These are phyloP conservation scores for Calcarius lapponicus DNA, from an alignment of 2,797 vertebrate species.

Conservation along the genomic window DNA sequence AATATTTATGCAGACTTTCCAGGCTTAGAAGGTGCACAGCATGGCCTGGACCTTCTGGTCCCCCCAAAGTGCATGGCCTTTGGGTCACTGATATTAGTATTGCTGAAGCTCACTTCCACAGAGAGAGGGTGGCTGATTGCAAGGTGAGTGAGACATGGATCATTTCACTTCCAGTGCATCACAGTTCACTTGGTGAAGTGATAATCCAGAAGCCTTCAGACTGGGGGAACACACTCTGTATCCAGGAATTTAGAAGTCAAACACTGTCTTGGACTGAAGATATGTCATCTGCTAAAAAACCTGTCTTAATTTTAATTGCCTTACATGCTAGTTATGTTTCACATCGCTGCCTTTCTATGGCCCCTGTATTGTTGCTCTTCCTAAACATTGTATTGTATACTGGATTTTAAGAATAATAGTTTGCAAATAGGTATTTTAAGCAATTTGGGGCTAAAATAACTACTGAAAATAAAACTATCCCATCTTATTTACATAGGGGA, in stretches of 20 bases:
- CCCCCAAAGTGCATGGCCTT: not conserved
- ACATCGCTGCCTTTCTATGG: not conserved
- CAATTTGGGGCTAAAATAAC: not conserved
- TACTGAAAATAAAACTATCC: not conserved
- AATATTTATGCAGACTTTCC: not conserved
- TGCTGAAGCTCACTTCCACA: not conserved
- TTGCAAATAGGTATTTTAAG: not conserved
- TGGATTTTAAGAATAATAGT: not conserved
- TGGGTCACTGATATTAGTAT: not conserved
- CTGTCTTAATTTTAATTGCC: not conserved
- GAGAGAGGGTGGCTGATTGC: not conserved
- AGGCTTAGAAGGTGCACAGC: not conserved
- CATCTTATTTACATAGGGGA: not conserved
- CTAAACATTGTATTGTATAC: not conserved
- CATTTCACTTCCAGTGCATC: not conserved
- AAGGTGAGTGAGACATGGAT: not conserved
- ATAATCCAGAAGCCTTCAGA: not conserved
- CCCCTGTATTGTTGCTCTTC: not conserved
- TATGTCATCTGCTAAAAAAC: not conserved
- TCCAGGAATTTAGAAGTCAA: not conserved
- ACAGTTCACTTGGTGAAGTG: not conserved
- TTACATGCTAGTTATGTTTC: not conserved
- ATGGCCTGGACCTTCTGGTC: not conserved
- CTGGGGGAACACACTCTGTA: not conserved
- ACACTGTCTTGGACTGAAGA: not conserved